These are phyloP conservation scores for Sympetrum striolatum DNA, from an alignment of 2,888 invertebrate genomes.

Conservation along the genomic window DNA sequence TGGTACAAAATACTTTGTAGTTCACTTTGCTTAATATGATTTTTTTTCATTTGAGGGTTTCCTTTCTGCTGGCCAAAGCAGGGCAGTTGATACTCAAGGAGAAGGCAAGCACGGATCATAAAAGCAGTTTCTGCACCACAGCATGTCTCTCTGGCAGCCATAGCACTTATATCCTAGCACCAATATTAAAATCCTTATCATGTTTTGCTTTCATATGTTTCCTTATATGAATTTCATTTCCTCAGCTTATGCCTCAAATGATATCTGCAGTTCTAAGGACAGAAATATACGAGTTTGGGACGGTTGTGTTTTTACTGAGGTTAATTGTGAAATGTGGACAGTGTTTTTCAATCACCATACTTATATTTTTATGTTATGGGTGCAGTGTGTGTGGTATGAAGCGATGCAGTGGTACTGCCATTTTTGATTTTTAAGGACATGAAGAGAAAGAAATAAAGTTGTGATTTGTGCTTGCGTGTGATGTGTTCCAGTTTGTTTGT, in stretches of 20 bases:
- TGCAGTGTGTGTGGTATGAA: conserved; percentile 46
- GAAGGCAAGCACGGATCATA: conserved; percentile 22
- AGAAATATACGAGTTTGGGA: conserved; percentile 33
- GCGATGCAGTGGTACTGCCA: conserved; percentile 32
- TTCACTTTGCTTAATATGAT: conserved; percentile 11
- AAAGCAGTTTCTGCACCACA: conserved; percentile 30
- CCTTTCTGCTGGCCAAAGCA: conserved; percentile 23
- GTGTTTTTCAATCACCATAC: conserved; percentile 36
- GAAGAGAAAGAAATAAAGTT: conserved; percentile 46
- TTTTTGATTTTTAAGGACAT: conserved; percentile 44
- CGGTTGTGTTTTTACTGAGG: conserved; percentile 19
- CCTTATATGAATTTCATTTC: conserved; percentile 1
- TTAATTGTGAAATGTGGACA: conserved; percentile 44
- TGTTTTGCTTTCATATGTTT: conserved; percentile 14
- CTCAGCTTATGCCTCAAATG: conserved; percentile 1
- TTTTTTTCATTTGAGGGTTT: conserved; percentile 36
- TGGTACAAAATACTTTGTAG: neutral
- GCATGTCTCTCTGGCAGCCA: conserved; percentile 23
- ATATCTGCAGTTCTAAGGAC: conserved; percentile 8
- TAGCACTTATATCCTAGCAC: conserved; percentile 18
- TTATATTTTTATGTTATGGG: conserved; percentile 35
- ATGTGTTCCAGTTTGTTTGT: conserved; percentile 47
- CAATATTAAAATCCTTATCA: neutral
- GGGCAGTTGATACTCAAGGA: neutral
- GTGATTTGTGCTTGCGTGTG: conserved; percentile 47